Evolutionary conservation across 30 jellyfish, hydroid and myxozoan species (phyloP), one percentile per base, ranked within the genome.

Genomic region (Hydractinia symbiolongicarpus): DNA sequence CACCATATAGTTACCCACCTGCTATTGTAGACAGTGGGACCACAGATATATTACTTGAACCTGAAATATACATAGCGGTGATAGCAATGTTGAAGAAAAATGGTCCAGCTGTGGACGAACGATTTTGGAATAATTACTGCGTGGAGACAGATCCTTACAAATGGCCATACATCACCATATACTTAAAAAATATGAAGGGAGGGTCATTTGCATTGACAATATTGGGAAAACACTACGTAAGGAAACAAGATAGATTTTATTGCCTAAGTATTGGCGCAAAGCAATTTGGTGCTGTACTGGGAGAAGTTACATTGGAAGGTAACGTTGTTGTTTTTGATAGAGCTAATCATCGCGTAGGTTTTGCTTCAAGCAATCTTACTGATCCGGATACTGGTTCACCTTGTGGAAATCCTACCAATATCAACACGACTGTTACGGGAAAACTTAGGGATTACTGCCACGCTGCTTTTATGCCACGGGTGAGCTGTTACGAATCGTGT

Each of bases 231-330:
- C 98, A 93, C 77, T 93, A 93, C 70, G 98, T 93, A 0, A 80
- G 98, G 44, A 93, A 93, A 54, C 98, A 93, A 81, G 98, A 93
- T 79, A 96, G 86, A 79, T 93, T 93, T 77, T 87, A 83, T 88
- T 93, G 98, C 77, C 85, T 93, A 53, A 93, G 98, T 67, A 87
- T 93, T 67, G 98, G 98, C 10, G 98, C 98, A 53, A 93, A 93
- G 75, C 96, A 93, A 81, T 93, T 86, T 72, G 98, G 98, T 49
- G 96, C 98, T 20, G 98, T 93, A 14, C 83, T 93, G 17, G 98
- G 98, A n/a, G 98, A 93, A 70, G 98, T 93, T 0, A 95, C 91
- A 14, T 76, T 93, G 89, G 98, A 93, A 68, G 98, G 98, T n/a
- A 93, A 93, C 66, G 98, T 93, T 54, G 98, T 86, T 54, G 77